A percentile compares a stretch with the other conserved stretches of the same genome.
Conservation (phyloP, 2,888 invertebrate genomes). For the Chaitophorus viminalis region DNA sequence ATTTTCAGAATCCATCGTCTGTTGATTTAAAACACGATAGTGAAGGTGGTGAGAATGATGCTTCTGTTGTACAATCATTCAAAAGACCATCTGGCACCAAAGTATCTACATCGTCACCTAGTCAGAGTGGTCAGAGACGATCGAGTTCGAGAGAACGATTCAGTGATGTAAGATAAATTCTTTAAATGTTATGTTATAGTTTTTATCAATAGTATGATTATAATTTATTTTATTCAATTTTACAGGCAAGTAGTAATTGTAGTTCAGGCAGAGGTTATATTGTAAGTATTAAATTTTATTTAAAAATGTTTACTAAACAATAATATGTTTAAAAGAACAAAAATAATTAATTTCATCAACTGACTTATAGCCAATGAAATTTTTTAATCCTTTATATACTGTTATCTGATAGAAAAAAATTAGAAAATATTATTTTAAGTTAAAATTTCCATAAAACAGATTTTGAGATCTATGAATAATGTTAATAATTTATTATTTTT, state of each 20-base stretch:
- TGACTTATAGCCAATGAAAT: too few species aligned
- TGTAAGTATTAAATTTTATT: slow-evolving; percentile 76
- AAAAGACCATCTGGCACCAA: slow-evolving; percentile 54
- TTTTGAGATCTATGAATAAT: too few species aligned
- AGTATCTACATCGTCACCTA: slow-evolving; percentile 50
- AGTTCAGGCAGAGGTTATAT: slow-evolving; percentile 94
- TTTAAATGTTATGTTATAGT: slow-evolving; percentile 42
- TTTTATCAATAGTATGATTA: slow-evolving; percentile 63
- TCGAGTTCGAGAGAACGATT: slow-evolving; percentile 57
- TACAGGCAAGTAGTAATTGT: slow-evolving; percentile 90
- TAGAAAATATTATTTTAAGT: too few species aligned
- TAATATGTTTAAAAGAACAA: too few species aligned
- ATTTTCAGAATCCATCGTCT: slow-evolving; percentile 34
- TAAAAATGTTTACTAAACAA: too few species aligned
- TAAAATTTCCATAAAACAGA: too few species aligned
- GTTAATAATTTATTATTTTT: too few species aligned
- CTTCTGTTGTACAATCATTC: slow-evolving; percentile 49
- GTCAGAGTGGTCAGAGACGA: slow-evolving; percentile 58
- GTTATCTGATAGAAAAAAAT: too few species aligned
- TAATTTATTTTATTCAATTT: slow-evolving; percentile 69
- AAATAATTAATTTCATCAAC: too few species aligned
- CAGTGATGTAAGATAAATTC: slow-evolving; percentile 54
- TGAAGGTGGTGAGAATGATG: slow-evolving; percentile 55
- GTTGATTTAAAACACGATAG: slow-evolving; percentile 56
- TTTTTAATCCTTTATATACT: too few species aligned